These are phyloP conservation scores for Acrobasis repandana DNA, from an alignment of 2,888 invertebrate genomes.

Conservation along the genomic window DNA sequence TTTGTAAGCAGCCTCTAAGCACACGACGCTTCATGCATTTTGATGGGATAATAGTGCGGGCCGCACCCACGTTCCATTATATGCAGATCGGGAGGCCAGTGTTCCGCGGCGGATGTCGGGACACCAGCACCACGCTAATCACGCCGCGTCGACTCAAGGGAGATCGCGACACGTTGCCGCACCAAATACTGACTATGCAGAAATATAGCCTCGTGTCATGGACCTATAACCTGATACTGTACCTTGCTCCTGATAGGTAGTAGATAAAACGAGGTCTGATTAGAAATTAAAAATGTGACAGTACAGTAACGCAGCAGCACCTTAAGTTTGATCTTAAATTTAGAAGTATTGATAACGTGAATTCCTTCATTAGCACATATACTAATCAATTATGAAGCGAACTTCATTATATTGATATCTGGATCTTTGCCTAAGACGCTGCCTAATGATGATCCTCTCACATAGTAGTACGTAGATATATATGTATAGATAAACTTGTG, in stretches of 20 bases:
- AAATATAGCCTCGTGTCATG: too few relatives aligned
- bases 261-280: too few relatives aligned
- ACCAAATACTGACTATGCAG: not conserved
- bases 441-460: too few relatives aligned
- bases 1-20: constrained; percentile 21
- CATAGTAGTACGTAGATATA: too few relatives aligned
- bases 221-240: not conserved
- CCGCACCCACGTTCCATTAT: constrained; percentile 72
- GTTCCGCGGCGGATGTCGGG: constrained; percentile 10
- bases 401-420: too few relatives aligned
- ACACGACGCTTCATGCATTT: constrained; percentile 48
- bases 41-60: constrained; percentile 60
- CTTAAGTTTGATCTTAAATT: too few relatives aligned
- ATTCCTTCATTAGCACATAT: too few relatives aligned
- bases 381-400: too few relatives aligned
- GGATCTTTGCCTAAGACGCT: too few relatives aligned
- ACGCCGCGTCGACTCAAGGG: not conserved
- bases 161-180: not conserved
- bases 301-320: too few relatives aligned
- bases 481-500: not conserved
- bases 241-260: not conserved
- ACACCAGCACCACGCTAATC: constrained; percentile 6
- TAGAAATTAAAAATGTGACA: too few relatives aligned
- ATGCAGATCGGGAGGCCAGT: constrained; percentile 65
- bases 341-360: too few relatives aligned